Conservation (phyloP, 2,888 invertebrate genomes). For the Lochmaea capreae region DNA sequence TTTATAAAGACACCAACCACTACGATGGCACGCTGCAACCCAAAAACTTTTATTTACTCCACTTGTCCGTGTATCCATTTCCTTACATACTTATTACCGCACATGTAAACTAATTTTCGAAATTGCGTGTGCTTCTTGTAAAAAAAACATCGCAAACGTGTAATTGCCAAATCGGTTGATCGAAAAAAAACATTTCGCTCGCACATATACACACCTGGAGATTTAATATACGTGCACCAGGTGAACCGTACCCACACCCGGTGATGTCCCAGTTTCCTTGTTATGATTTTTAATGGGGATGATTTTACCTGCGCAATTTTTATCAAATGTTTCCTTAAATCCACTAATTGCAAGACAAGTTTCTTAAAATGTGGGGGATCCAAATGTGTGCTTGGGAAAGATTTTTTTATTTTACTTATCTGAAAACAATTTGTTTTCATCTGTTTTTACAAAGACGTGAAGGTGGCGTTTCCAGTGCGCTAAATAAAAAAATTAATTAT, state of each 20-base stretch:
- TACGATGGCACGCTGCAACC: not conserved
- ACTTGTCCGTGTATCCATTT: constrained; percentile 11
- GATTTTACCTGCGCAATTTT: no score
- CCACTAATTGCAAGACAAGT: no score
- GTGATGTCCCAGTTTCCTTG: constrained; percentile 33
- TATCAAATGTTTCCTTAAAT: no score
- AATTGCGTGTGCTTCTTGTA: constrained; percentile 24
- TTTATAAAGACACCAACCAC: not conserved
- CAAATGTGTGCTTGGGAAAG: no score
- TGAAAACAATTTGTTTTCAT: no score
- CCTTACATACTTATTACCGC: constrained; percentile 11
- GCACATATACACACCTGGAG: constrained; percentile 22
- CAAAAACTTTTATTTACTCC: constrained; percentile 1
- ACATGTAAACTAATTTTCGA: constrained; percentile 22
- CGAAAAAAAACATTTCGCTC: constrained; percentile 23
- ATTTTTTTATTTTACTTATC: no score
- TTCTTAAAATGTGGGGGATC: no score
- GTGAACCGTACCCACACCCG: constrained; percentile 20
- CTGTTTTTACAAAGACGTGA: no score
- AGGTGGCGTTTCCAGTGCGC: no score
- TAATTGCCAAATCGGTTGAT: constrained; percentile 31
- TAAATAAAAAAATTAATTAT: no score
- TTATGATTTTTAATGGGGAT: constrained; percentile 24
- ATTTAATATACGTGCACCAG: constrained; percentile 30
- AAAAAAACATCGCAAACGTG: constrained; percentile 28